Conservation (phyloP, 2,797 vertebrate species). For the Pipistrellus kuhlii region DNA sequence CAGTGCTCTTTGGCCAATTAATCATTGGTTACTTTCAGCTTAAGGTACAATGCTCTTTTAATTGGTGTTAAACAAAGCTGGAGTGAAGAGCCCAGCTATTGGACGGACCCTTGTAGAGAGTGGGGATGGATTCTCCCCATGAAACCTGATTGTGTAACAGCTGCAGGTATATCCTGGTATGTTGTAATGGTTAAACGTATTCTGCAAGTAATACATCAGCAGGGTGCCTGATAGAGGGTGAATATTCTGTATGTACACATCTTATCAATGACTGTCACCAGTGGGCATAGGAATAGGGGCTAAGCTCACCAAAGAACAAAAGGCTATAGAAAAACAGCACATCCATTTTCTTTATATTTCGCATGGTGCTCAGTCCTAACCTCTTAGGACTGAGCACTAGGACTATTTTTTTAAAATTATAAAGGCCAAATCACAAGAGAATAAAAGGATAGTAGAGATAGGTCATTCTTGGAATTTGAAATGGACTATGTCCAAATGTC, state of each 20-base stretch:
- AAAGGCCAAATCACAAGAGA: conserved; percentile 45
- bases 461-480: conserved; percentile 56
- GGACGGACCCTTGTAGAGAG: not conserved
- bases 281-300: not conserved
- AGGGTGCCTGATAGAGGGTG: not conserved
- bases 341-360: conserved; percentile 52
- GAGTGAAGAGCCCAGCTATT: not conserved
- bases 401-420: not conserved
- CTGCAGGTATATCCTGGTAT: not conserved
- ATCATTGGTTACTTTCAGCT: not conserved
- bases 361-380: not conserved
- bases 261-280: not conserved
- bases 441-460: not conserved
- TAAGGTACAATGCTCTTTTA: not conserved
- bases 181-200: not conserved
- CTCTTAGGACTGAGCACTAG: not conserved
- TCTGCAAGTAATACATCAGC: not conserved
- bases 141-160: not conserved
- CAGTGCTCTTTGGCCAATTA: not conserved
- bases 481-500: not conserved
- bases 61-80: not conserved
- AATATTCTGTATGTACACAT: not conserved
- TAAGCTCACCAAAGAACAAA: conserved; percentile 39
- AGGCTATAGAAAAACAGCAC: not conserved
- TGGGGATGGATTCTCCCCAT: not conserved